Evolutionary conservation across 1,140 invertebrate genomes (phyloP), one percentile per base, ranked within the genome.

Genomic region (Chymomyza costata): DNA sequence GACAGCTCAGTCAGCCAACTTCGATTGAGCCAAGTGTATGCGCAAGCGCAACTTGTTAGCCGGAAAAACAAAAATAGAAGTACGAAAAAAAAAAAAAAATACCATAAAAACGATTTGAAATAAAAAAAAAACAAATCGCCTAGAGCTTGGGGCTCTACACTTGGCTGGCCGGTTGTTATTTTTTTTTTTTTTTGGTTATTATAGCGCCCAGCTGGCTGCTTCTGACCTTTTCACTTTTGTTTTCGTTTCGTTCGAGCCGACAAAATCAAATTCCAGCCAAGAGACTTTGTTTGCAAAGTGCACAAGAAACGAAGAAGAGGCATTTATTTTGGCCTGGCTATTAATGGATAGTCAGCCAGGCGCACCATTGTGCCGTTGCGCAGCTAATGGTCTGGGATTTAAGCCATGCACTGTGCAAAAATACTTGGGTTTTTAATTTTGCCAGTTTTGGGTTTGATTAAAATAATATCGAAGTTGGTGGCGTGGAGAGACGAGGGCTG

Each of bases 161-260:
- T 80, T 78, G 66, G 71, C 58, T 76, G 70, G 71, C 39, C 71
- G n/a, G 66, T 59, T 56, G 50, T 60, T 44, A 48, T 62, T 55
- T 21, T 30, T 31, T 46, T 45, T 30, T 25, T 32, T 45, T 14
- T 47, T 6, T 15, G 21, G 21, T 8, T 8, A 25, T 25, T 25
- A 5, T 3, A 25, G 21, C 21, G 32, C 13, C 32, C 13, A 14
- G 3, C 51, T 53, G 55, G 63, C 60, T 50, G 49, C 43, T 66
- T 60, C 64, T 80, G 73, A 80, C 73, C 73, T 80, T 80, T 80
- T 80, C 74, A 80, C 73, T 80, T 81, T 80, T 73, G 68, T 73
- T 80, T 80, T 80, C 74, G 57, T 80, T 67, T 68, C 10, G 35
- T 38, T 38, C 14, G 2, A 13, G 2, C 8, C 35, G 2, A 15